Conservation (phyloP, 2,113 vertebrate species). For the Hippoglossus stenolepis region DNA sequence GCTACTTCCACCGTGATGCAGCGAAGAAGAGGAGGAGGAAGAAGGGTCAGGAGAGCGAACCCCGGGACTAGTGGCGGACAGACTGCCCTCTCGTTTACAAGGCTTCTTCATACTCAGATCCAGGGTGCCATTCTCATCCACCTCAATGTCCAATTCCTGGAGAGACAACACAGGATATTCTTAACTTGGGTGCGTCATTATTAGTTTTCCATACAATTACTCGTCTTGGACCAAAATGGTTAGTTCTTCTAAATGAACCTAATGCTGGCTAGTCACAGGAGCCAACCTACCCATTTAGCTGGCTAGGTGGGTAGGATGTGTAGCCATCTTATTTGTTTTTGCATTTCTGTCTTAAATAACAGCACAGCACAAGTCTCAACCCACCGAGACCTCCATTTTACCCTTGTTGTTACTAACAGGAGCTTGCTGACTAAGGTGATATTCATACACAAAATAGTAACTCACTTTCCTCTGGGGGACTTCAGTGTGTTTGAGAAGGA, state of each 20-base stretch:
- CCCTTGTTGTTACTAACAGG: background rate
- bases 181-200: background rate
- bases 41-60: conserved; percentile 88
- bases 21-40: conserved; percentile 82
- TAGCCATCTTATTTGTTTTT: background rate
- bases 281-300: background rate
- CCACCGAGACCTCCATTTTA: too few relatives aligned
- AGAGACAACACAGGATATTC: conserved; percentile 17
- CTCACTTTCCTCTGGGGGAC: background rate
- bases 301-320: background rate
- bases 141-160: conserved; percentile 93
- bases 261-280: too few relatives aligned
- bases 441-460: too few relatives aligned
- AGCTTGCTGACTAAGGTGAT: too few relatives aligned
- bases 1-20: conserved; percentile 89
- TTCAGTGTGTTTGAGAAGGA: conserved; percentile 1
- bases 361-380: too few relatives aligned
- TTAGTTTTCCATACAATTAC: too few relatives aligned
- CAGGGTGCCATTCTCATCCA: conserved; percentile 97
- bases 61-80: conserved; percentile 89
- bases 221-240: too few relatives aligned
- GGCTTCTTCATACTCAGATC: conserved; percentile 98
- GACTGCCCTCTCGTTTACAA: conserved; percentile 88
- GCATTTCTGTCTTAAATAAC: background rate
- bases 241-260: too few relatives aligned